A percentile compares a stretch with the other conserved stretches of the same genome.
Conservation (phyloP, 2,113 vertebrate genomes). For the Podilymbus podiceps region DNA sequence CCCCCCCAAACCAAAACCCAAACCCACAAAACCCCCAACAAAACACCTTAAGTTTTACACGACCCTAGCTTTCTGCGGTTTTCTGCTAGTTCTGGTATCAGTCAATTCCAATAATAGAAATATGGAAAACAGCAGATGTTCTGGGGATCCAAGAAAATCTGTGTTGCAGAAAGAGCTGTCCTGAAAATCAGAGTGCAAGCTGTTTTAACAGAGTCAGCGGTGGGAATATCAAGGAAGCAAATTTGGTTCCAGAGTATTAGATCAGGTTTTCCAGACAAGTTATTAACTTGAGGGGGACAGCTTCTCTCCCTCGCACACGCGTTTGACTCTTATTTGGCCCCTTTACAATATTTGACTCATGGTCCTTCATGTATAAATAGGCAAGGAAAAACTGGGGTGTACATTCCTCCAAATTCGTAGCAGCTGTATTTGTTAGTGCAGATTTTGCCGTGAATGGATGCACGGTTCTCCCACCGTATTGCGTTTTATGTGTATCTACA, state of each 20-base stretch:
- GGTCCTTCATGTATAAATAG: not conserved
- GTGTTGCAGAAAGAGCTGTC: not conserved
- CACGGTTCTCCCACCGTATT: rapidly evolving
- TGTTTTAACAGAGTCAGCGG: not conserved
- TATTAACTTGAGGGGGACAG: not conserved
- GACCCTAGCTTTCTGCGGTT: not conserved
- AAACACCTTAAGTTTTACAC: rapidly evolving
- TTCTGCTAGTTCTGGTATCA: not conserved
- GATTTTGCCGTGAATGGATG: not conserved
- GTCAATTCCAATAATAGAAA: not conserved
- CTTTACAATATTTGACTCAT: not conserved
- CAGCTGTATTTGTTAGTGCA: not conserved
- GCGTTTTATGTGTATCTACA: not conserved
- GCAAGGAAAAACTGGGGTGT: not conserved
- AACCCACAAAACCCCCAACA: not conserved
- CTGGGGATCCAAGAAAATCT: not conserved
- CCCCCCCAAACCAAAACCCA: no score
- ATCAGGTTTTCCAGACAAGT: not conserved
- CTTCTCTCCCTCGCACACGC: not conserved
- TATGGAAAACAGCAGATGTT: not conserved
- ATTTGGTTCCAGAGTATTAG: not conserved
- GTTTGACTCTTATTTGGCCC: not conserved
- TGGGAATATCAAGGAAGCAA: not conserved
- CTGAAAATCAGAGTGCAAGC: not conserved
- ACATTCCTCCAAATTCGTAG: not conserved